Evolutionary conservation across 2,888 invertebrate species (phyloP).

Genomic region (Abrostola tripartita): DNA sequence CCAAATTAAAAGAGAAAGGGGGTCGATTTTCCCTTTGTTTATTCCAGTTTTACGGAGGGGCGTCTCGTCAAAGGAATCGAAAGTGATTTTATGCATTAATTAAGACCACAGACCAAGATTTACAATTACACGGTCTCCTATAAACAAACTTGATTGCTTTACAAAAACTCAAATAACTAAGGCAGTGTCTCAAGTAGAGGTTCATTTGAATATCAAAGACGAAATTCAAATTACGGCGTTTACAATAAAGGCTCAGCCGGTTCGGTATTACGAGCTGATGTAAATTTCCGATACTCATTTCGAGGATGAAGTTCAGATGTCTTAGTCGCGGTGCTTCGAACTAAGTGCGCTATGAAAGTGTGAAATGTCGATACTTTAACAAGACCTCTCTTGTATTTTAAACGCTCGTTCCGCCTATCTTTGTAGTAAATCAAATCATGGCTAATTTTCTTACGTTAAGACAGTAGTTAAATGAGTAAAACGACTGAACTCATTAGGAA

Average conservation of each 20-base stretch:
- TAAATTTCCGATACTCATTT: slow-evolving; percentile 89
- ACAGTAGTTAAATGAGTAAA: slow-evolving; percentile 4
- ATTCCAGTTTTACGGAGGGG: slow-evolving; percentile 70
- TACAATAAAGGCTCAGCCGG: slow-evolving; percentile 87
- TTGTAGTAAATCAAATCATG: slow-evolving; percentile 41
- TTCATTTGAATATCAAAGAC: slow-evolving; percentile 89
- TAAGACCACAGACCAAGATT: slow-evolving; percentile 86
- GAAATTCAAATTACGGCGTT: slow-evolving; percentile 88
- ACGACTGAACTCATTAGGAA: neutral
- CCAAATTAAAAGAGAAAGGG: slow-evolving; percentile 62
- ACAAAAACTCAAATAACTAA: slow-evolving; percentile 89
- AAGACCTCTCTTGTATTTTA: slow-evolving; percentile 54
- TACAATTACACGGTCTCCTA: slow-evolving; percentile 85
- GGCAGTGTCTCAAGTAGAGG: slow-evolving; percentile 88
- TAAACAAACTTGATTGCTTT: slow-evolving; percentile 89
- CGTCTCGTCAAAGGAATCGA: slow-evolving; percentile 72
- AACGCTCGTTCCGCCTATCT: slow-evolving; percentile 47
- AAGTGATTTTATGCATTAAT: slow-evolving; percentile 85
- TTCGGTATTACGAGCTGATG: slow-evolving; percentile 87
- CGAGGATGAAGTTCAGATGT: slow-evolving; percentile 84
- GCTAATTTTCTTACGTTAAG: slow-evolving; percentile 39
- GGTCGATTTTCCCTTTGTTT: slow-evolving; percentile 69
- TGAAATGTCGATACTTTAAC: slow-evolving; percentile 52
- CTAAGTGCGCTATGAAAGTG: slow-evolving; percentile 59
- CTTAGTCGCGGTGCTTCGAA: slow-evolving; percentile 76